Conservation (phyloP, 23 tunicate species). For the Ciona savignyi region DNA sequence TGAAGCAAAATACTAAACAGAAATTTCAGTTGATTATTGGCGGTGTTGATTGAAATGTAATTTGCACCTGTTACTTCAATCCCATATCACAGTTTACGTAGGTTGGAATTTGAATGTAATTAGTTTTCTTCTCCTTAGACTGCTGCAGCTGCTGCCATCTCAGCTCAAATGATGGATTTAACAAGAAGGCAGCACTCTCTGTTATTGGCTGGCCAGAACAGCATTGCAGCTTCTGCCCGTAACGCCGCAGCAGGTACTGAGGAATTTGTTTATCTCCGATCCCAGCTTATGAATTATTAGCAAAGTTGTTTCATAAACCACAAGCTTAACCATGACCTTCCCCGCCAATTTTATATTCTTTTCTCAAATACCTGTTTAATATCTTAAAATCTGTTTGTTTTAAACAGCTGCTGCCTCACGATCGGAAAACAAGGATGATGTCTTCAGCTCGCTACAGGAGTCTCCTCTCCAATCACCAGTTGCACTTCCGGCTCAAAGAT, state of each 20-base stretch:
- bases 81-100: no score
- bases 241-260: neutral
- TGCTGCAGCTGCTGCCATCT: slow-evolving; percentile 54
- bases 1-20: no score
- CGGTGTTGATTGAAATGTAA: no score
- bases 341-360: no score
- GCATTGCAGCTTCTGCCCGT: neutral
- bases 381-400: neutral
- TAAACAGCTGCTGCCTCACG: slow-evolving; percentile 6
- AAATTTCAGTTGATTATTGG: no score
- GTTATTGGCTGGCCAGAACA: slow-evolving; percentile 1
- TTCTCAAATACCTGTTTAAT: no score
- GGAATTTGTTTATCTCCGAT: no score
- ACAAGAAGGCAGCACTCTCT: slow-evolving; percentile 42
- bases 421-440: slow-evolving; percentile 52
- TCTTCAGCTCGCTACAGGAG: slow-evolving; percentile 50
- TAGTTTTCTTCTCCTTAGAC: neutral
- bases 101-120: no score
- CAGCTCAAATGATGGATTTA: slow-evolving; percentile 60
- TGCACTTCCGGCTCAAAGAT: slow-evolving; percentile 21
- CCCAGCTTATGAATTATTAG: no score
- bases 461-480: slow-evolving; percentile 83
- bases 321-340: no score
- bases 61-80: no score
- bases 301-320: no score